Base-by-base conservation (phyloP, 2,888 invertebrate species). In the Diarsia mendica region DNA sequence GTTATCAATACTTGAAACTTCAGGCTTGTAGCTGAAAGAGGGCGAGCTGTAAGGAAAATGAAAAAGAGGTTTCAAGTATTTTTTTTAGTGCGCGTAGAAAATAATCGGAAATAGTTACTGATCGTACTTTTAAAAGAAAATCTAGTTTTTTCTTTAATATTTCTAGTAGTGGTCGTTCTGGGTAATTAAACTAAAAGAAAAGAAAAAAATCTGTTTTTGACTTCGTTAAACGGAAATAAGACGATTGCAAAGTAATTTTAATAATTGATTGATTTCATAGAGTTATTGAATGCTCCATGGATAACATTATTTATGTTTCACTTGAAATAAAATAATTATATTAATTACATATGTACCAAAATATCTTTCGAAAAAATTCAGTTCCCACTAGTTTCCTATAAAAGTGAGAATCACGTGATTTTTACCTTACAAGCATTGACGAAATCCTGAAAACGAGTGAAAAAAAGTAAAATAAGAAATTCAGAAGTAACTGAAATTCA, bases 1-100 rank as follows among this genome's bases (percentile, higher is more conserved):
- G 79, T 79, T 85, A 86, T 82, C 87, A 77, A 76, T 73, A 80
- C 23, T 44, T 67, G 55, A 69, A 69, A 49, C 76, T 77, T 76
- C 68, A 85, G 49, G 51, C 75, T 72, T 58, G 33, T 69, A 49
- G 55, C 61, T 65, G 53, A 53, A 66, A 64, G 64, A 15, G 61
- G 49, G 28, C 73, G n/a, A 67, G 67, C 70, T 76, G 76, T 4
- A 6, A 48, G 46, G 15, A 39, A 71, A 58, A 20, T 9, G 10
- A 11, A 33, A 63, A 67, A 55, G 11, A 9, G 2, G 10, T 13
- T 49, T 49, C 0, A 15, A 44, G 6, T 58, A 13, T 10, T 33
- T 55, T n/a, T 10, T 69, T 72, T 3, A 10, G 18, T 51, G 13
- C 55, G 49, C 1, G 6, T 18, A 10, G 9, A 61, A 53, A 18